These are phyloP conservation scores for Fukomys damarensis DNA, from an alignment of 2,113 vertebrate species.

Conservation along the genomic window DNA sequence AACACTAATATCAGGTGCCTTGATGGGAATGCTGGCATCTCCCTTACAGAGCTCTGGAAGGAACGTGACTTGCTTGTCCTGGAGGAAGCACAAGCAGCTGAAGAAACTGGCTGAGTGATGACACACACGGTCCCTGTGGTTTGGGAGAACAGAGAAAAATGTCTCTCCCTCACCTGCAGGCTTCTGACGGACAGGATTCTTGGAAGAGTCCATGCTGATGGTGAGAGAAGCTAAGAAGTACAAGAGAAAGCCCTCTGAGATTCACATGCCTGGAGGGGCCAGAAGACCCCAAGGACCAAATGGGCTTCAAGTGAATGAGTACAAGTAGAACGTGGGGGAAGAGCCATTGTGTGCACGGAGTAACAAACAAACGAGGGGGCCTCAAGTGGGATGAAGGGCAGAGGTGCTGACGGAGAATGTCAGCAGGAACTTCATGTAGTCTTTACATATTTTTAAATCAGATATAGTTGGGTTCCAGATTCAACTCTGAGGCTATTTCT, in stretches of 20 bases:
- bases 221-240: not conserved
- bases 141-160: not conserved
- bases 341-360: not conserved
- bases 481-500: not conserved
- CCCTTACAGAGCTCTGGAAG: not conserved
- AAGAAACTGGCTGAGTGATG: not conserved
- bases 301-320: not conserved
- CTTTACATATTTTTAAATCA: not conserved
- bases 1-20: not conserved
- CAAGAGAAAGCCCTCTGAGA: not conserved
- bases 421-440: not conserved
- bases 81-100: not conserved
- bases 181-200: not conserved
- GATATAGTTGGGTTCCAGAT: not conserved
- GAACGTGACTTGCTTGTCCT: not conserved
- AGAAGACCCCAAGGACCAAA: not conserved
- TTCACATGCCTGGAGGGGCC: not conserved
- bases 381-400: not conserved
- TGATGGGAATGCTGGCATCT: rapidly evolving
- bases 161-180: not conserved
- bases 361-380: not conserved
- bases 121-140: not conserved
- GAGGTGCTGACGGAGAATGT: not conserved
- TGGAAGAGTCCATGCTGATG: not conserved
- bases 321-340: not conserved